Evolutionary conservation across 2,797 vertebrate species (phyloP), one percentile per base, ranked within the genome.

Genomic region (Heterohyrax brucei): DNA sequence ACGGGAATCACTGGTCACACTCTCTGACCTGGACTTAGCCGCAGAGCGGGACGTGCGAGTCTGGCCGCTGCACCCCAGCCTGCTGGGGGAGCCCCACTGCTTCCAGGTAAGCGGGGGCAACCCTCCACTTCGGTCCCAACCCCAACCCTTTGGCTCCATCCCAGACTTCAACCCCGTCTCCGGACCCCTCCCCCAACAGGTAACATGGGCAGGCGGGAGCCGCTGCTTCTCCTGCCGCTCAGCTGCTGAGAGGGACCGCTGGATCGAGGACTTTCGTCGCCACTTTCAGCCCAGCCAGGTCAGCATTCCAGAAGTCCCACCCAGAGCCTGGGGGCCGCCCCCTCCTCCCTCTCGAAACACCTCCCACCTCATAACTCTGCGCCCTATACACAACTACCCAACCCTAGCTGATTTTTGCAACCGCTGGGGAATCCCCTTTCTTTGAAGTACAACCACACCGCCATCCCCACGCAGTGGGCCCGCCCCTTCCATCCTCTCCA

Each of bases 171-270:
- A 7, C 6, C 12, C 13, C 30, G 46, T 12, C 14, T 5, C 21
- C 18, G 75, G 56, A 5, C 10, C 28, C 19, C 2, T 2, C 22
- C 4, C 5, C 75, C 68, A 24, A 50, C 93, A 99, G 99, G 98
- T 99, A 77, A 99, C 99, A 56, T 99, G 98, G 84, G 98, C 98
- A 0, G 98, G 99, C 62, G 99, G 99, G 92, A 99, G 99, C 89
- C 99, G 99, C 95, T 99, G 99, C 97, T 99, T 99, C 44, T 99
- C 99, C n/a, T 99, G 99, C 97, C 97, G 98, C 5, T 99, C 99
- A 0, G 98, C 99, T 39, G 99, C 99, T 0, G 99, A 99, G 97
- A 98, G 99, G 21, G 99, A 99, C 95, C 99, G 99, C 7, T 99
- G 99, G 99, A 99, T 99, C 16, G 99, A 99, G 97, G 99, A 99